Evolutionary conservation across 2,888 invertebrate species (phyloP).

Genomic region (Pristionchus japonicus): DNA sequence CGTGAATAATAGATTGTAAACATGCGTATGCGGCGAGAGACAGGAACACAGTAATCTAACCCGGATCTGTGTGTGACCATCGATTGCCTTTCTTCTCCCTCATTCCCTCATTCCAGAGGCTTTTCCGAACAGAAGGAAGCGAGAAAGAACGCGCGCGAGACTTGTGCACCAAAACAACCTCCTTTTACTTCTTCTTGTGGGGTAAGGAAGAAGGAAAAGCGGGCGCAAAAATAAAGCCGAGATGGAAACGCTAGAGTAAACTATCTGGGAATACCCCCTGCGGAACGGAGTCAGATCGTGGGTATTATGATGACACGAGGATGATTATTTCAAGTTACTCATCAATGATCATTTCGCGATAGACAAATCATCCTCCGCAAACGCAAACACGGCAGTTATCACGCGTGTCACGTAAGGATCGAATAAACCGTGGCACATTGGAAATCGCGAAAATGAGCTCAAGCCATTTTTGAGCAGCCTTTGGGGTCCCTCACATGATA

Average conservation of each 20-base stretch:
- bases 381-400: neutral
- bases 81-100: neutral
- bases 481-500: too few species aligned
- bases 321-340: neutral
- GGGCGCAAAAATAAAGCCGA: neutral
- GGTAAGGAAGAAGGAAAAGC: neutral
- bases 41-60: neutral
- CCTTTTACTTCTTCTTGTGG: neutral
- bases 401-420: too few species aligned
- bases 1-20: conserved; percentile 9
- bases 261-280: neutral
- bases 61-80: neutral
- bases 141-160: neutral
- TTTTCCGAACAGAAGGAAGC: neutral
- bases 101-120: neutral
- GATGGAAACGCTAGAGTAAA: conserved; percentile 4
- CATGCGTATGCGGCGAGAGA: neutral
- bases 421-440: too few species aligned
- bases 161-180: conserved; percentile 30
- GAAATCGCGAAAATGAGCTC: too few species aligned
- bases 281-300: neutral
- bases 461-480: too few species aligned
- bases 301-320: neutral
- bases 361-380: neutral
- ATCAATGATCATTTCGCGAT: neutral